phyloP scores from a whole-genome alignment of 2,888 invertebrate genomes.

The Habrosyne pyritoides region DNA sequence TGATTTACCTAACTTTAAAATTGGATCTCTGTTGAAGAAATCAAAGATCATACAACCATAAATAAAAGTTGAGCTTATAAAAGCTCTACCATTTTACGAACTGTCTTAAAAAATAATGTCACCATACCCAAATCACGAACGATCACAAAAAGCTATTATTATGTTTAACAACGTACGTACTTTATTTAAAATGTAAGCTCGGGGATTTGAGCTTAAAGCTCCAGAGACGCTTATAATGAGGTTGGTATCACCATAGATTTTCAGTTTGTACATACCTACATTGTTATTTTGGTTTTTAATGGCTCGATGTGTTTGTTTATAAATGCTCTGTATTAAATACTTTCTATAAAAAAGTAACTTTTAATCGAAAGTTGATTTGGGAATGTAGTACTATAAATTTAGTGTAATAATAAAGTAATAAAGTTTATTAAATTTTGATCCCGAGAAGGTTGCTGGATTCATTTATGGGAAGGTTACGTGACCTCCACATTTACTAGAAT shows the following conservation, averaged over 20 bases:
- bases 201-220: conserved; percentile 36
- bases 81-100: neutral
- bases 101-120: conserved; percentile 13
- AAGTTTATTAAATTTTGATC: too few species aligned
- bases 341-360: too few species aligned
- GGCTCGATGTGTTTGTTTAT: too few species aligned
- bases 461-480: too few species aligned
- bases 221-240: conserved; percentile 38
- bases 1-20: too few species aligned
- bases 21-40: too few species aligned
- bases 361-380: too few species aligned
- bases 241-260: conserved; percentile 7
- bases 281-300: neutral
- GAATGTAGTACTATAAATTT: too few species aligned
- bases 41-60: neutral
- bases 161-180: conserved; percentile 44
- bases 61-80: neutral
- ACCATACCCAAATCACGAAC: conserved; percentile 26
- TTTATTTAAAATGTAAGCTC: conserved; percentile 40
- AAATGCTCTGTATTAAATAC: too few species aligned
- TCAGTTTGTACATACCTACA: neutral
- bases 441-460: too few species aligned
- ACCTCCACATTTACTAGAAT: too few species aligned
- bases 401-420: too few species aligned
- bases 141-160: conserved; percentile 49